These are phyloP conservation scores for Ctenopoma kingsleyae DNA, from an alignment of 2,797 vertebrate species.

Conservation along the genomic window DNA sequence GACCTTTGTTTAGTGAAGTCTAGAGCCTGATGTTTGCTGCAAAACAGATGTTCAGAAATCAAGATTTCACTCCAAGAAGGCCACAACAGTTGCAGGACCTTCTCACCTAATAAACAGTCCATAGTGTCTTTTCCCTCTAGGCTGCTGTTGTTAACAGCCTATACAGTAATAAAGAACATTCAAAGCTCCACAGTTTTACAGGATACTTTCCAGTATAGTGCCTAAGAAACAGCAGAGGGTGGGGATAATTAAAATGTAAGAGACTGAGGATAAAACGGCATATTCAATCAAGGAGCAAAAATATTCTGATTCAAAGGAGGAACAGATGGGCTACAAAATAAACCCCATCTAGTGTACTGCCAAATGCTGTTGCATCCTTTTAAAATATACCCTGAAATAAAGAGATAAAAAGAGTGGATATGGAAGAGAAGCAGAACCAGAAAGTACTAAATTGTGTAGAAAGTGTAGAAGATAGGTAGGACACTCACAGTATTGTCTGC, in stretches of 20 bases:
- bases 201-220: slow-evolving; percentile 19
- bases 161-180: slow-evolving; percentile 24
- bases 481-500: neutral
- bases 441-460: neutral
- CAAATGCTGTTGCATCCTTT: slow-evolving; percentile 33
- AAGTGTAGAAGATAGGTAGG: neutral
- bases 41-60: slow-evolving; percentile 7
- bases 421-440: neutral
- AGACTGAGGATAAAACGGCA: slow-evolving; percentile 45
- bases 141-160: slow-evolving; percentile 32
- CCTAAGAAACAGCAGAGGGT: slow-evolving; percentile 12
- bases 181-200: slow-evolving; percentile 34
- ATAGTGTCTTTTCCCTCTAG: too few species aligned
- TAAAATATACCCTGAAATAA: slow-evolving; percentile 17
- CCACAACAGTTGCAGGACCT: slow-evolving; percentile 29
- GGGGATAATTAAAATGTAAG: slow-evolving; percentile 55
- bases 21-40: neutral
- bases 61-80: neutral
- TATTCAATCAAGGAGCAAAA: slow-evolving; percentile 56
- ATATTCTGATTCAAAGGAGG: slow-evolving; percentile 41
- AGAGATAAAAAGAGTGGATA: neutral
- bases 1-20: neutral
- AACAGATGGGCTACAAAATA: slow-evolving; percentile 60
- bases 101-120: neutral
- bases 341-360: slow-evolving; percentile 17